Percentiles rank a stretch among this genome's conserved stretches.
Evolutionary conservation across 2,797 vertebrate species (phyloP).

Genomic region (Gymnothorax javanicus): DNA sequence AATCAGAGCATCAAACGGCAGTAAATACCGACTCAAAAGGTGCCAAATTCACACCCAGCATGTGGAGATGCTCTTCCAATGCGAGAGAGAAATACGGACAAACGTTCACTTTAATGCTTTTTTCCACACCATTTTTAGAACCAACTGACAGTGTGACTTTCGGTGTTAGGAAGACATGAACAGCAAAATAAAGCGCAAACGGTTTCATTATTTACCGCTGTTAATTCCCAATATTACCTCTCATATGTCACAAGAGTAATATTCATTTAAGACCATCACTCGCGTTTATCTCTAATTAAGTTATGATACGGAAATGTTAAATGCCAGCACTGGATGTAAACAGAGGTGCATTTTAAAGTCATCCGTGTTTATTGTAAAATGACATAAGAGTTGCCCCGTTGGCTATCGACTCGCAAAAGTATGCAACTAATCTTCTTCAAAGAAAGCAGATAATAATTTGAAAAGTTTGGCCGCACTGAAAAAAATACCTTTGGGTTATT

Average conservation of each 20-base stretch:
- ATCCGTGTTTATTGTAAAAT: not conserved
- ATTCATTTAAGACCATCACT: slow-evolving; percentile 13
- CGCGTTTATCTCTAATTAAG: not conserved
- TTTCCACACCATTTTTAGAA: slow-evolving; percentile 16
- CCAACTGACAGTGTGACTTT: not conserved
- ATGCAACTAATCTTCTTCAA: not conserved
- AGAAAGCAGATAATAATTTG: not conserved
- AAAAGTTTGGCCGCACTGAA: slow-evolving; percentile 8
- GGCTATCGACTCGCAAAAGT: not conserved
- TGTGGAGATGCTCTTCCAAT: not conserved
- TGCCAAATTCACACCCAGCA: slow-evolving; percentile 20
- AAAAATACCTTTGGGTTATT: slow-evolving; percentile 11
- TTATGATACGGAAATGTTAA: not conserved
- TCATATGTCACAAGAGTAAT: not conserved
- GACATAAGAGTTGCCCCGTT: not conserved
- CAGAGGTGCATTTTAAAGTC: not conserved
- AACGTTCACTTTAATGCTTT: not conserved
- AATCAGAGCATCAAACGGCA: slow-evolving; percentile 14
- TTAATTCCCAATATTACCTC: not conserved
- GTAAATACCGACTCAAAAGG: not conserved
- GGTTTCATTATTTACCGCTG: too few species aligned
- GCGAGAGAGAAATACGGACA: slow-evolving; percentile 13
- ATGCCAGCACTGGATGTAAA: not conserved
- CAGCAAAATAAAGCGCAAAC: not conserved
- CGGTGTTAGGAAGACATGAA: not conserved